Conservation (phyloP, 2,797 vertebrate genomes). For the Platalea minor region DNA sequence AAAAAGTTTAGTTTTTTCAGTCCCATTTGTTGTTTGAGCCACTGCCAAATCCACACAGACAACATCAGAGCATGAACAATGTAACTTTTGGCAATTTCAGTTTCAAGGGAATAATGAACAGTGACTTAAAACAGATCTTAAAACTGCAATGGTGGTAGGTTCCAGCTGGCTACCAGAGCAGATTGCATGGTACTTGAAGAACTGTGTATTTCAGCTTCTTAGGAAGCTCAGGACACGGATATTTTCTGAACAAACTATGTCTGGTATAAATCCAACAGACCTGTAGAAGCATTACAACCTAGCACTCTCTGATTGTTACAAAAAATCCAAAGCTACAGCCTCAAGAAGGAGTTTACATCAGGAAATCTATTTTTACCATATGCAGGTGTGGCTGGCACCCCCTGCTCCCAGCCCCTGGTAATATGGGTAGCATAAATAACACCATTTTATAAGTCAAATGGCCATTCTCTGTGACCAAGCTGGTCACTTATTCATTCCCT, state of each 20-base stretch:
- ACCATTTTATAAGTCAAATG: background rate
- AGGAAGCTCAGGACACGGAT: background rate
- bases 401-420: background rate
- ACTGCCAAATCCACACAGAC: background rate
- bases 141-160: background rate
- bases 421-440: background rate
- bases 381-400: rapidly evolving
- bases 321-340: background rate
- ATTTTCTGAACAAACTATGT: background rate
- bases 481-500: background rate
- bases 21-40: background rate
- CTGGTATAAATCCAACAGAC: background rate
- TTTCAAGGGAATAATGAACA: background rate
- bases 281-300: background rate
- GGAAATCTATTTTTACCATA: background rate
- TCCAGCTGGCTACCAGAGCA: background rate
- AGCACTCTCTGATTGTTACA: background rate
- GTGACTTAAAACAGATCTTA: background rate
- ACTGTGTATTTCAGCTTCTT: background rate
- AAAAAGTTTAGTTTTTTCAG: background rate
- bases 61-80: background rate
- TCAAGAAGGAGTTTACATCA: background rate
- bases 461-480: too few relatives aligned
- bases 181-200: background rate
- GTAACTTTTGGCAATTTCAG: background rate